phyloP scores from a whole-genome alignment of 2,888 invertebrate genomes.

The Nineta flava region DNA sequence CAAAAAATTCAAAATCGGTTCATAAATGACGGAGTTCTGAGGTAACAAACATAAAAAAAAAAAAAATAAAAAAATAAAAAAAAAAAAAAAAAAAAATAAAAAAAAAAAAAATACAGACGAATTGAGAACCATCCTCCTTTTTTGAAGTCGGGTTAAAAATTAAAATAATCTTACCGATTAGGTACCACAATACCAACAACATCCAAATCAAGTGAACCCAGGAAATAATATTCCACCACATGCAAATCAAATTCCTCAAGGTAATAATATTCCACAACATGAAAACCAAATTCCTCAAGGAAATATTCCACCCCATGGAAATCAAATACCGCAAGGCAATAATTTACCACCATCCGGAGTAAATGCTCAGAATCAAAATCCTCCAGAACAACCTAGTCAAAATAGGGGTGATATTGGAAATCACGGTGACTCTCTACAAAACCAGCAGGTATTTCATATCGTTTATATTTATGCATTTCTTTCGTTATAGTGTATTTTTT shows the following conservation, averaged over 20 bases:
- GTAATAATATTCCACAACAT: slow-evolving; percentile 7
- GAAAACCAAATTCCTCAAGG: slow-evolving; percentile 11
- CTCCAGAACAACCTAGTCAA: neutral
- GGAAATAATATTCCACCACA: neutral
- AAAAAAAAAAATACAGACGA: no score
- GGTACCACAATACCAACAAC: slow-evolving; percentile 14
- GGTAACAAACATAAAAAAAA: no score
- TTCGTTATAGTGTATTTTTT: neutral
- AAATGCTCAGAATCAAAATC: neutral
- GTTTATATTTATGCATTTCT: neutral
- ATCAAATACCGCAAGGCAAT: slow-evolving; percentile 5
- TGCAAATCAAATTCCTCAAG: slow-evolving; percentile 9
- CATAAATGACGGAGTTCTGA: no score
- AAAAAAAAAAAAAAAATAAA: no score
- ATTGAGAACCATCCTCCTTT: no score
- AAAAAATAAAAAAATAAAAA: no score
- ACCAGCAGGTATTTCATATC: neutral
- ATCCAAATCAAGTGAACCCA: slow-evolving; percentile 11
- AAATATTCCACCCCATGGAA: slow-evolving; percentile 17
- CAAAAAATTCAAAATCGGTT: no score
- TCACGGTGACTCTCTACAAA: neutral
- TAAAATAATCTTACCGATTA: no score
- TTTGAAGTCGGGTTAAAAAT: no score
- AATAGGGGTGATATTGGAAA: neutral
- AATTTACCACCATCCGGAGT: neutral